Evolutionary conservation across 1,140 invertebrate genomes (phyloP), one percentile per base, ranked within the genome.

Genomic region (Apis florea): DNA sequence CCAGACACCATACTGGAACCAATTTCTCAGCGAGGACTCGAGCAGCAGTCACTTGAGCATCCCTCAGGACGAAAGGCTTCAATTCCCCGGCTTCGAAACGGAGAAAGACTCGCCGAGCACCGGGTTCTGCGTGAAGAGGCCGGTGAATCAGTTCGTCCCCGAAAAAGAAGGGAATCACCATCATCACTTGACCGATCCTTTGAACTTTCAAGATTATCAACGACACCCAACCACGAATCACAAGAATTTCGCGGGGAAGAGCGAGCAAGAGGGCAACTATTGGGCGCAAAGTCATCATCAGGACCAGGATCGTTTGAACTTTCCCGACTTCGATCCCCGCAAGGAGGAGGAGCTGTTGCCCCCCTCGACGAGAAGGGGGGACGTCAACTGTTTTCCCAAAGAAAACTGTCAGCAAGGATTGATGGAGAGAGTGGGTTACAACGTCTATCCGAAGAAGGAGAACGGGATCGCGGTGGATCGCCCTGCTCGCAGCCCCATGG

Each of bases 21-120:
- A 93, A 26, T 83, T 94, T 2, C 89, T 93, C 26, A 93, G 92
- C 74, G 92, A 94, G 54, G 95, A 95, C 53, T 95, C 95, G 0
- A 95, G 95, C 85, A 94, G 93, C 82, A 94, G 93, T 64, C 92
- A 93, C 31, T 24, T 92, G 26, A 93, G 93, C 67, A 58, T 91
- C 6, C 64, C 89, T 1, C 92, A 93, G 19, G 85, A 88, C 15
- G 85, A 90, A 13, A 83, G 84, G 13, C 72, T 90, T 9, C 85
- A 89, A 8, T 89, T 89, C 12, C 61, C 88, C 9, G 67, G 53
- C 19, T 89, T 88, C 51, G 88, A 89, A n/a, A 19, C 73, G 9
- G 85, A 88, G 15, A 86, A 89, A n/a, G 51, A 82, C 31, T 31
- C 72, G 5, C 4, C 31, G 31, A 76, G 77, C n/a, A n/a, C n/a